Evolutionary conservation across 2,888 invertebrate species (phyloP), one percentile per base, ranked within the genome.

Genomic region (Mythimna loreyi): DNA sequence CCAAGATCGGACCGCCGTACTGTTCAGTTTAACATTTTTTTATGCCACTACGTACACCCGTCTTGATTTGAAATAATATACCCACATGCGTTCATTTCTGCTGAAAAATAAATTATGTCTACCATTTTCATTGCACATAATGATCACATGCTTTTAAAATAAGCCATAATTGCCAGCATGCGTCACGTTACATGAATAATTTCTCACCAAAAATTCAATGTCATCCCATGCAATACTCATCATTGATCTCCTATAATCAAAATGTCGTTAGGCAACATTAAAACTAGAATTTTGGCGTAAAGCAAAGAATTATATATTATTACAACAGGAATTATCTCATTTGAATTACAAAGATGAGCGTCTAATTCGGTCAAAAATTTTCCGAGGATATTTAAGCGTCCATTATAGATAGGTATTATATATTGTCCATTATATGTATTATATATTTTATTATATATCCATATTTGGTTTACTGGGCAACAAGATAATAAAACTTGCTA

Each of bases 201-300:
- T 67, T 62, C 33, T 55, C 59, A 67, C 58, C 66, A 43, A 66
- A 79, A 75, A 61, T 60, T 25, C 56, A 58, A 49, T 71, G 70
- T 74, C 59, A 81, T 63, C 36, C 16, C 66, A 63, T 60, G 28
- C 33, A 30, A 47, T 61, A 62, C 53, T 60, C 69, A 74, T 67
- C 23, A 62, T 69, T 70, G 61, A 67, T 70, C 67, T 61, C 68
- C 73, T 60, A 67, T 75, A 82, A 88, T 91, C 89, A 92, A 90
- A 91, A 81, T 83, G 87, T 92, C 92, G 84, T 92, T 92, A 91
- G 64, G 74, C 45, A 61, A 67, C 77, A 75, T 63, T 59, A n/a
- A 53, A 56, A 45, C 57, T 36, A 36, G 43, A 40, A 33, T 40
- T 63, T 55, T 16, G 53, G 25, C 25, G 33, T 58, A 67, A 11